Base-by-base conservation (phyloP, 2,888 invertebrate genomes). In the Lysandra bellargus region DNA sequence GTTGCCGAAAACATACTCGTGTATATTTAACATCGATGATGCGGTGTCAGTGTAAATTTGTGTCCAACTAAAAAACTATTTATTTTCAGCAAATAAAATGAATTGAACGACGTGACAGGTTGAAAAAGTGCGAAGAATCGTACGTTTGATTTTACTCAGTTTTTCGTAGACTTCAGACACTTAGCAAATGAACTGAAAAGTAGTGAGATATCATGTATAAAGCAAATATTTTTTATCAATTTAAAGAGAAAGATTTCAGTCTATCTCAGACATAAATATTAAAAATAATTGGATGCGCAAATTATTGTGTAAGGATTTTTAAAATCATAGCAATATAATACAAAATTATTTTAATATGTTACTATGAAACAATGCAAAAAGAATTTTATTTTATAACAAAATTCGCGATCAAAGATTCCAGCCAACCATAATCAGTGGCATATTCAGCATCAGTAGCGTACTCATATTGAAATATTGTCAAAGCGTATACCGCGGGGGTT, bases 61-160 rank as follows among this genome's bases (percentile, higher is more conserved):
- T 82, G 83, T 85, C 84, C 83, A 84, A 87, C 87, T 87, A 86
- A 87, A 87, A 87, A 85, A 84, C 84, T 84, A 85, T 87, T 87
- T 86, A 87, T 86, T 87, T 84, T 80, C 81, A 79, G 80, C 78
- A 81, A 84, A 83, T 82, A 82, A 83, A 83, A 86, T 86, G 85
- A 86, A 85, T 84, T 83, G 79, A 80, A 78, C 81, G 81, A 80
- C 82, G 81, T 80, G 82, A 82, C 80, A 80, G 75, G 77, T 80
- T 79, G 78, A 79, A 80, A 81, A 83, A 82, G 82, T 76, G 78
- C 78, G 37, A 78, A 57, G 37, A 79, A 76, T 49, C 53, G 73
- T 49, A 30, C 5, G 73, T 69, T 73, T 30, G 30, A 72, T 33
- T 53, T n/a, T 37, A 37, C 53, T 44, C 4, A n/a, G n/a, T 72